Evolutionary conservation across 35 echinoderm and acorn worm genomes (phyloP).

Genomic region (Eucidaris tribuloides): DNA sequence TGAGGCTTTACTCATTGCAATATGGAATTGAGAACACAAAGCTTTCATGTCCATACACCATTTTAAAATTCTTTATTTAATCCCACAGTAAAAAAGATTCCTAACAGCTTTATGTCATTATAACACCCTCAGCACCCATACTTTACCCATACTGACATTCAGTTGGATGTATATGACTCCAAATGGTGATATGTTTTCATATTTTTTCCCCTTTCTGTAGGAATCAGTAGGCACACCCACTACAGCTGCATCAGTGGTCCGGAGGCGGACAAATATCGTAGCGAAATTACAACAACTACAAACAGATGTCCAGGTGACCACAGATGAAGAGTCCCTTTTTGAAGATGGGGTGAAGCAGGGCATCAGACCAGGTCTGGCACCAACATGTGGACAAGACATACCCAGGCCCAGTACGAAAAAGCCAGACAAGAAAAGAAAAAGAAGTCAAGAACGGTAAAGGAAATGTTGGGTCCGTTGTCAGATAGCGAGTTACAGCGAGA

Average conservation of each 20-base stretch:
- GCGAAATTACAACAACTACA: neutral
- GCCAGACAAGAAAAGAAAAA: conserved; percentile 45
- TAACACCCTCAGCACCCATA: too few species aligned
- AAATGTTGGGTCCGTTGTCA: conserved; percentile 79
- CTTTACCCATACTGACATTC: too few species aligned
- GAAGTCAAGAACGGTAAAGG: conserved; percentile 53
- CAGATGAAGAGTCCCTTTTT: neutral
- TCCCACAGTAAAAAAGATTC: too few species aligned
- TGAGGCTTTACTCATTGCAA: too few species aligned
- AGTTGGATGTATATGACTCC: too few species aligned
- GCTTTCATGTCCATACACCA: too few species aligned
- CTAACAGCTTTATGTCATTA: too few species aligned
- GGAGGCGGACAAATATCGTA: neutral
- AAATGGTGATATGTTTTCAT: neutral
- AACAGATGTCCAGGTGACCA: neutral
- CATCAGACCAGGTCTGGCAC: conserved; percentile 3
- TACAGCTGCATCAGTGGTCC: neutral
- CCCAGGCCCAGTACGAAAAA: conserved; percentile 14
- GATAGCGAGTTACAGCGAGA: conserved; percentile 35
- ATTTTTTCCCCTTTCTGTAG: neutral
- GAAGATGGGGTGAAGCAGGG: neutral
- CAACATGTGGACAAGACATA: neutral
- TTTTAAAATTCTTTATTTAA: too few species aligned
- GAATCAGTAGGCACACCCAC: neutral
- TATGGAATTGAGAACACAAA: too few species aligned